Conservation (phyloP, 2,797 vertebrate genomes). For the Rhinichthys osculus region DNA sequence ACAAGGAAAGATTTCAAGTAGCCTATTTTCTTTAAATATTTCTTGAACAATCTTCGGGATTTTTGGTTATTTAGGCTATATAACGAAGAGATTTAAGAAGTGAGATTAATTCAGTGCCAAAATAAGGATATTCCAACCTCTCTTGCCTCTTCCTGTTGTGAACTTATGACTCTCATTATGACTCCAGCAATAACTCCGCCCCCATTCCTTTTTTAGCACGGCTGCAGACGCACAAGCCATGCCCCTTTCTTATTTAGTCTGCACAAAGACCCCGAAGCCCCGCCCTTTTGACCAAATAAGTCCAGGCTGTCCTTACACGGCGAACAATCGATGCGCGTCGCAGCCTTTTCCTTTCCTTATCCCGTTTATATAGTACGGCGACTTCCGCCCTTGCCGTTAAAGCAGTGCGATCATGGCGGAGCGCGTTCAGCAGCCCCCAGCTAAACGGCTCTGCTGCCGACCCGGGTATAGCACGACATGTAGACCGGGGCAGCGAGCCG, state of each 20-base stretch:
- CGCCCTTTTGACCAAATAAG: slow-evolving; percentile 76
- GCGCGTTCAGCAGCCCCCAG: slow-evolving; percentile 91
- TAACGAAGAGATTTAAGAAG: too few species aligned
- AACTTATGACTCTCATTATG: slow-evolving; percentile 57
- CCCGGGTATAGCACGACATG: slow-evolving; percentile 85
- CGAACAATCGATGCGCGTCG: slow-evolving; percentile 80
- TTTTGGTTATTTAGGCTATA: too few species aligned
- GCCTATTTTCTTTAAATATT: too few species aligned
- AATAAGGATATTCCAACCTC: slow-evolving; percentile 14
- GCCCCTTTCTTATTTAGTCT: slow-evolving; percentile 76
- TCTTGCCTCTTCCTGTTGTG: slow-evolving; percentile 36
- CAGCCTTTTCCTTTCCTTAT: slow-evolving; percentile 73
- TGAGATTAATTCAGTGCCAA: too few species aligned
- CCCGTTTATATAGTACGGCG: slow-evolving; percentile 88
- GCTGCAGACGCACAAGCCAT: slow-evolving; percentile 65
- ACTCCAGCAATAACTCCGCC: slow-evolving; percentile 83
- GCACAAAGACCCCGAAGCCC: slow-evolving; percentile 67
- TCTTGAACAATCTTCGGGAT: too few species aligned
- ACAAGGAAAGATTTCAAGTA: too few species aligned
- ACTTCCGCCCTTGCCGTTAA: slow-evolving; percentile 92
- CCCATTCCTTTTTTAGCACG: slow-evolving; percentile 70
- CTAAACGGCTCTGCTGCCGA: slow-evolving; percentile 95
- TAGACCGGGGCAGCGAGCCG: slow-evolving; percentile 85
- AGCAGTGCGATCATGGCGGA: slow-evolving; percentile 98
- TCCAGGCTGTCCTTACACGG: slow-evolving; percentile 77